Conservation (phyloP, 2,888 invertebrate species). For the Melipona bicolor region DNA sequence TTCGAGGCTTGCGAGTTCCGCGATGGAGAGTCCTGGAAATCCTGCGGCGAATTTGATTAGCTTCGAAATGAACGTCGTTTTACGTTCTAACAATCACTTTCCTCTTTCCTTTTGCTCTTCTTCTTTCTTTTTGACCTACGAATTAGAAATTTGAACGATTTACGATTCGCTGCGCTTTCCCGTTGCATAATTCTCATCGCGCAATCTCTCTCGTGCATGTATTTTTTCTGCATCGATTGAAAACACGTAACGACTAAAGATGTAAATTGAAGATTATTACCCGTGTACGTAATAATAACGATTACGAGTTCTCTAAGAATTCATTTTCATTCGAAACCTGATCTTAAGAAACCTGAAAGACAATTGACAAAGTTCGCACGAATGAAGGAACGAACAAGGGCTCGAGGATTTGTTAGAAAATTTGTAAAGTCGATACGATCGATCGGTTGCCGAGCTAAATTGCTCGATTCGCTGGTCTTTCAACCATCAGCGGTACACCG, state of each 20-base stretch:
- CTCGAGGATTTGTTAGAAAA: neutral
- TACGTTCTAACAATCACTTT: neutral
- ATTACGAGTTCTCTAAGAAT: neutral
- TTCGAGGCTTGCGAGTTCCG: neutral
- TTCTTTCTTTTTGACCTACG: neutral
- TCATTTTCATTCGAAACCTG: neutral
- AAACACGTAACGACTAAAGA: neutral
- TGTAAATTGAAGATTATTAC: constrained; percentile 4
- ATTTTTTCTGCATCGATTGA: neutral
- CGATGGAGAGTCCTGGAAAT: neutral
- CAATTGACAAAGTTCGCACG: no score
- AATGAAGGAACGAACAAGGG: no score
- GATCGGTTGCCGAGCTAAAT: constrained; percentile 4
- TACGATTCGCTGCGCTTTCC: constrained; percentile 48
- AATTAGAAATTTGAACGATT: constrained; percentile 23
- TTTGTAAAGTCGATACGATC: constrained; percentile 12
- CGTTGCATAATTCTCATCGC: constrained; percentile 36
- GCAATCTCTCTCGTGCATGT: neutral
- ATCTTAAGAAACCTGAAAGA: no score
- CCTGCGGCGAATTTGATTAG: neutral
- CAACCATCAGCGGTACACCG: constrained; percentile 19
- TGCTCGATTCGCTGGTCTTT: constrained; percentile 14
- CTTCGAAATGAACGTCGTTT: constrained; percentile 5
- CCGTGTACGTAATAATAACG: neutral
- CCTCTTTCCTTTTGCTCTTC: neutral